Base-by-base conservation (phyloP, 92 coral and sea anemone species). In the Phenganax subtilis region DNA sequence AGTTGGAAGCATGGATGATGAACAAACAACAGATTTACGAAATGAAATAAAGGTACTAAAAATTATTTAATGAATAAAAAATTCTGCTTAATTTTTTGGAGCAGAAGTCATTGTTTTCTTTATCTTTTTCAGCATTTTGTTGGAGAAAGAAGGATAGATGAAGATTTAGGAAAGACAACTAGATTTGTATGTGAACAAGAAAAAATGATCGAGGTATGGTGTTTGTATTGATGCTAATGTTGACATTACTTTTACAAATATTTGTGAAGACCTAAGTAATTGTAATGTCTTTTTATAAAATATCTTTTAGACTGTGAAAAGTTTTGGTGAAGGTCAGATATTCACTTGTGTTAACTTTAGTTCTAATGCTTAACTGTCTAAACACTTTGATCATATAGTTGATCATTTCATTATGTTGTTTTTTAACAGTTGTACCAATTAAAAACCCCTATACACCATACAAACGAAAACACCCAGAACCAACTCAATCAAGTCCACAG, bases 71-170 rank as follows among this genome's bases (percentile, higher is more conserved):
- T 76, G 31, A 16, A 69, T 0, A 69, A 17, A 65, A 65, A 65
- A 17, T 11, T 65, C 71, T 65, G 7, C 1, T 0, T 17, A 65
- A 11, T 37, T 37, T 37, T 37, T 2, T 37, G 47, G 0, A 37
- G 5, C 47, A 37, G 47, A 5, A 5, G 47, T 0, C 47, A 37
- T 28, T 12, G 27, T 25, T 70, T 8, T 25, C 75, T 70, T 3
- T 3, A 4, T 54, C 12, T 55, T 57, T 59, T 56, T 47, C 81
- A 94, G 98, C 88, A 85, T 81, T 94, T 94, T 86, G 98, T 94
- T 17, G 90, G 91, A 20, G 97, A 94, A 75, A 85, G 98, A 55
- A 94, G 92, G 83, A 85, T 94, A 77, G 98, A 94, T 81, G 98
- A 94, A 84, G 98, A 94, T 75, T 85, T 94, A 55, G 98, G 97